Percentiles rank a stretch among this genome's conserved stretches.
Evolutionary conservation across 2,113 vertebrate genomes (phyloP).

Genomic region (Turdus rufiventris): DNA sequence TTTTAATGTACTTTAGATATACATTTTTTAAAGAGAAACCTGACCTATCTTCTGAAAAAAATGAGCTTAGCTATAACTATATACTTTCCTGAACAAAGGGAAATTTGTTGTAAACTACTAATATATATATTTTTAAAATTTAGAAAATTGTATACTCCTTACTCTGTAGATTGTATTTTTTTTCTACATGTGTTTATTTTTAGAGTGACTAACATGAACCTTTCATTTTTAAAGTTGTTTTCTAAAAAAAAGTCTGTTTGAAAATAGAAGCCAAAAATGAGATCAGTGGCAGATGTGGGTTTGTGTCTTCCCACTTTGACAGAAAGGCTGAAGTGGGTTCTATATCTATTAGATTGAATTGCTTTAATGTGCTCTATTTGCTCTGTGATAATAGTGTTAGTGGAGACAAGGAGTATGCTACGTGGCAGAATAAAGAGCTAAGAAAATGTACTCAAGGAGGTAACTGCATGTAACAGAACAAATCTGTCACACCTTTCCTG

Average conservation of each 20-base stretch:
- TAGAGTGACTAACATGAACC: not conserved
- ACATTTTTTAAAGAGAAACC: not conserved
- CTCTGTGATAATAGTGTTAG: not conserved
- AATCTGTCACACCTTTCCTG: not conserved
- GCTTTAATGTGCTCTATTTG: not conserved
- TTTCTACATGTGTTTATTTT: not conserved
- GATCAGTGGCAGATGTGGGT: not conserved
- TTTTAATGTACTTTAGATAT: not conserved
- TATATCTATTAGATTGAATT: not conserved
- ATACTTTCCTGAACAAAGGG: not conserved
- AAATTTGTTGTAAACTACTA: not conserved
- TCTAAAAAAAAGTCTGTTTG: not conserved
- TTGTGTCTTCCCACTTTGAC: not conserved
- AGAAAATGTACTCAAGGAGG: not conserved
- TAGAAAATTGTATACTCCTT: not conserved
- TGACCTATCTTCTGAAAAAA: not conserved
- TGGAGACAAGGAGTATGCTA: not conserved
- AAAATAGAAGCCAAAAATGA: not conserved
- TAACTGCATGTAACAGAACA: not conserved
- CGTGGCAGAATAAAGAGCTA: fast-evolving
- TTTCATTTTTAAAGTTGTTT: not conserved
- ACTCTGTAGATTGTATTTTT: not conserved
- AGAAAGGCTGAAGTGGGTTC: not conserved
- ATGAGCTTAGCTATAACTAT: not conserved
- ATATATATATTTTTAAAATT: not conserved